These are phyloP conservation scores for Trichogramma pretiosum DNA, from an alignment of 1,140 invertebrate genomes.

Conservation along the genomic window DNA sequence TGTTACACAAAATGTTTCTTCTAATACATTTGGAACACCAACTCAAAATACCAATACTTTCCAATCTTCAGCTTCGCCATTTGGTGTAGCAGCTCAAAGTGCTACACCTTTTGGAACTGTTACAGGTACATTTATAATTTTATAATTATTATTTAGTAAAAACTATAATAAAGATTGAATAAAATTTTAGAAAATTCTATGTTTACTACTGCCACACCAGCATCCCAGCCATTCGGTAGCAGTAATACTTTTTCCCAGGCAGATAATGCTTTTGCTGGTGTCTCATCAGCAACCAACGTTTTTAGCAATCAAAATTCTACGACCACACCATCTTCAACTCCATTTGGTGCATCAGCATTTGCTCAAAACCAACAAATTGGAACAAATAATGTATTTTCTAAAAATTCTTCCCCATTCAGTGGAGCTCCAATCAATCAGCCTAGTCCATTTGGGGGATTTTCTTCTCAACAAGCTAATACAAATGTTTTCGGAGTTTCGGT, in stretches of 20 bases:
- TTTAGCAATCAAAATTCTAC: no score
- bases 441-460: not conserved
- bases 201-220: not conserved
- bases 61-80: constrained; percentile 6
- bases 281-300: no score
- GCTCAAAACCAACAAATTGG: no score
- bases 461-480: not conserved
- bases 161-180: no score
- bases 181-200: not conserved
- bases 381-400: no score
- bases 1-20: constrained; percentile 13
- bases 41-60: constrained; percentile 10
- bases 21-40: constrained; percentile 17
- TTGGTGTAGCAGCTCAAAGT: constrained; percentile 3
- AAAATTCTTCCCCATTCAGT: no score
- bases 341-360: no score
- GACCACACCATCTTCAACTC: no score
- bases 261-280: not conserved
- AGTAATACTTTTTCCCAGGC: not conserved
- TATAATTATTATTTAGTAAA: no score
- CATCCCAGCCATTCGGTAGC: not conserved
- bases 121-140: no score
- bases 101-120: constrained; percentile 15
- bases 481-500: constrained; percentile 12
- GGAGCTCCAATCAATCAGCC: no score